Evolutionary conservation across 1,140 invertebrate genomes (phyloP).

Genomic region (Pemphigus obesinymphae): DNA sequence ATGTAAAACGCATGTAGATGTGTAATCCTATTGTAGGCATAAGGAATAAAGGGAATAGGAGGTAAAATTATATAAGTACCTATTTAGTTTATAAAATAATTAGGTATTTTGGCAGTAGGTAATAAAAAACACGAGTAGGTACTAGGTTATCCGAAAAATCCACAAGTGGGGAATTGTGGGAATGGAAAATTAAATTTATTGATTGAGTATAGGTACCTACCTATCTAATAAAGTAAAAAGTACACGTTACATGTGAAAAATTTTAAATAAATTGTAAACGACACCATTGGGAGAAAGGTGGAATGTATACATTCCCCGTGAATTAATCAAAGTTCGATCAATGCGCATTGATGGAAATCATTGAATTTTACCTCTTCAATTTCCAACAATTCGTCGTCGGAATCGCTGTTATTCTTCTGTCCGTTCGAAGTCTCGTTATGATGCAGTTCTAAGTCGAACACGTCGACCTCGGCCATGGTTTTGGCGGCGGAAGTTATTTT

Average conservation of each 20-base stretch:
- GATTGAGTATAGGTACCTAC: too few relatives aligned
- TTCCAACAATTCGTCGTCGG: slow-evolving; percentile 75
- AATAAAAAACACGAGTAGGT: too few relatives aligned
- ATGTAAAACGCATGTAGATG: neutral
- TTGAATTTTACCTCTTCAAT: slow-evolving; percentile 64
- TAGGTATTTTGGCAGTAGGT: neutral
- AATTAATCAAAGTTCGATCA: too few relatives aligned
- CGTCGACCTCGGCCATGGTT: slow-evolving; percentile 46
- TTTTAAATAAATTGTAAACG: too few relatives aligned
- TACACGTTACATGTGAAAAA: too few relatives aligned
- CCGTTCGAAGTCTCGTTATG: slow-evolving; percentile 62
- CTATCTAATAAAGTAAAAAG: too few relatives aligned
- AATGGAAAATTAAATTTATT: too few relatives aligned
- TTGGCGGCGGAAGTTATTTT: neutral
- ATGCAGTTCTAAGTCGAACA: slow-evolving; percentile 86
- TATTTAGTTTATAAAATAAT: neutral
- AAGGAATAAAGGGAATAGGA: neutral
- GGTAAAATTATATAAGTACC: too few relatives aligned
- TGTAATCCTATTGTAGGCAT: neutral
- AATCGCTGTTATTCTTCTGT: slow-evolving; percentile 53
- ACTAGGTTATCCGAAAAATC: neutral
- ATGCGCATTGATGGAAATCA: too few relatives aligned
- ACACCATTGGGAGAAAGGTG: too few relatives aligned
- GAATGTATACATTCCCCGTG: too few relatives aligned
- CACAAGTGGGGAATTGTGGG: neutral